A percentile compares a stretch with the other conserved stretches of the same genome.
phyloP scores from a whole-genome alignment of 2,797 vertebrate species.

The Halcyon leucocephala region DNA sequence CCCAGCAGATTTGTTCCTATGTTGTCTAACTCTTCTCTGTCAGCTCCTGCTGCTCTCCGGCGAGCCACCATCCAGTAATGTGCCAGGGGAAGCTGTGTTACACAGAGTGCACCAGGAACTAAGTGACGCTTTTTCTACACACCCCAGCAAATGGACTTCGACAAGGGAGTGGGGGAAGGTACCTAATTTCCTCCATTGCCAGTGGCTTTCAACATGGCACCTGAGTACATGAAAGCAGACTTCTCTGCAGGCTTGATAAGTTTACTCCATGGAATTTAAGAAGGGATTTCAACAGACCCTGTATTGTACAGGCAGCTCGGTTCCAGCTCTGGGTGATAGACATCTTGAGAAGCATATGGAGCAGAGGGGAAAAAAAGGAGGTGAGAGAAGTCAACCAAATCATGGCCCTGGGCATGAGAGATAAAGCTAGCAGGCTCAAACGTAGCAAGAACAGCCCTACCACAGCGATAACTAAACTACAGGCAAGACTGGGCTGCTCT shows the following conservation, averaged over 20 bases:
- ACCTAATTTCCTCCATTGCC: background rate
- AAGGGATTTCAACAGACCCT: background rate
- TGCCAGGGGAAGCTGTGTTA: background rate
- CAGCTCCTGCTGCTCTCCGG: background rate
- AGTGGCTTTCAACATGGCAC: background rate
- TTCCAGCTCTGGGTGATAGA: background rate
- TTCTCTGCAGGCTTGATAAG: background rate
- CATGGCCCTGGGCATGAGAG: background rate
- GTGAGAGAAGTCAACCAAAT: background rate
- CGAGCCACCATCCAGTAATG: background rate
- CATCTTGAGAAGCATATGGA: background rate
- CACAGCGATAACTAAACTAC: background rate
- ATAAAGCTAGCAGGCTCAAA: background rate
- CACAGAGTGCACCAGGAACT: background rate
- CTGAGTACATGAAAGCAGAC: background rate
- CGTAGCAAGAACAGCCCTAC: background rate
- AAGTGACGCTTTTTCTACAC: background rate
- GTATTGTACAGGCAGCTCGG: background rate
- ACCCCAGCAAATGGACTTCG: background rate
- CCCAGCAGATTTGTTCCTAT: background rate
- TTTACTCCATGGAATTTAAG: background rate
- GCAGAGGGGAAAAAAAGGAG: background rate
- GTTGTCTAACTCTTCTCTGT: background rate
- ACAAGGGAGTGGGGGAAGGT: background rate
- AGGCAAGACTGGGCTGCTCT: background rate